Evolutionary conservation across 1,140 invertebrate species (phyloP).

Genomic region (Plodia interpunctella): DNA sequence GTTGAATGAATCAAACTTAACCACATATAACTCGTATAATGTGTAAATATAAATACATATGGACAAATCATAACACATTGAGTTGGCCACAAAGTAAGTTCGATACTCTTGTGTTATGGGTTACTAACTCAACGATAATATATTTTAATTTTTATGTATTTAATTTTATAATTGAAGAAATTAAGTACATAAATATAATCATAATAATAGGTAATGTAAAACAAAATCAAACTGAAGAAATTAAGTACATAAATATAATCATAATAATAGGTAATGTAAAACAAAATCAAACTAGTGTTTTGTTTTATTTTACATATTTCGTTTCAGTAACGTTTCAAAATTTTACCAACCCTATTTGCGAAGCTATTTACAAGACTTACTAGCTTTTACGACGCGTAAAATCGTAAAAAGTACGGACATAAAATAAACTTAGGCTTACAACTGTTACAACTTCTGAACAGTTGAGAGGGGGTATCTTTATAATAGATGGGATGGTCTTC

Average conservation of each 20-base stretch:
- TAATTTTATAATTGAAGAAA: too few relatives aligned
- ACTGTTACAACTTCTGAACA: conserved; percentile 3
- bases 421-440: conserved; percentile 6
- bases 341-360: conserved; percentile 10
- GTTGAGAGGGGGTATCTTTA: neutral
- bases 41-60: too few relatives aligned
- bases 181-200: too few relatives aligned
- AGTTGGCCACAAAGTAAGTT: too few relatives aligned
- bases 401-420: conserved; percentile 11
- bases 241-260: too few relatives aligned
- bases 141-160: too few relatives aligned
- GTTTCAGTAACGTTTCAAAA: conserved; percentile 10
- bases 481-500: conserved; percentile 10
- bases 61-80: too few relatives aligned
- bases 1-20: too few relatives aligned
- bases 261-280: neutral
- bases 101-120: too few relatives aligned
- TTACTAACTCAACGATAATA: too few relatives aligned
- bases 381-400: conserved; percentile 14
- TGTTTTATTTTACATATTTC: conserved; percentile 13
- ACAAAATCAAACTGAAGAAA: conserved; percentile 7
- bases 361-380: conserved; percentile 10
- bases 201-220: neutral
- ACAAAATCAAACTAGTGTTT: conserved; percentile 11
- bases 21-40: too few relatives aligned